Percentiles rank a stretch among this genome's conserved stretches.
Conservation (phyloP, 2,113 vertebrate genomes). For the Siphamia tubifer region DNA sequence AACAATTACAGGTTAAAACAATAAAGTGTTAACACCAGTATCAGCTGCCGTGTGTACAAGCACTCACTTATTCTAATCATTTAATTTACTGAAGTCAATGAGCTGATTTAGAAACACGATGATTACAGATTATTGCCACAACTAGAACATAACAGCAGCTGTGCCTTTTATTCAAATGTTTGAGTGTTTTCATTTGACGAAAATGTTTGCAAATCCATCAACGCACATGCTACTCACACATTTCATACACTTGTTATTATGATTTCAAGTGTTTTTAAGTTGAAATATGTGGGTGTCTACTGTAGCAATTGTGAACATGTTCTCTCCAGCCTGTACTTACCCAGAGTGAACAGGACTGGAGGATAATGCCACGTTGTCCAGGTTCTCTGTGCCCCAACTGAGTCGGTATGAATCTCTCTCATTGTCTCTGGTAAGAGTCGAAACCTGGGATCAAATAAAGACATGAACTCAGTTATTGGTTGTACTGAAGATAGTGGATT, state of each 20-base stretch:
- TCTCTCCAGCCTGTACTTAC: constrained; percentile 74
- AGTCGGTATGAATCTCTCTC: constrained; percentile 89
- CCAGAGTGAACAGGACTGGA: constrained; percentile 95
- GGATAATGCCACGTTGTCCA: constrained; percentile 96
- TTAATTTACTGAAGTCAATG: not conserved
- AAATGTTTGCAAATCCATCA: not conserved
- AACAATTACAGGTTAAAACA: too few relatives aligned
- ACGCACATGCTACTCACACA: not conserved
- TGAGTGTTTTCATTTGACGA: too few relatives aligned
- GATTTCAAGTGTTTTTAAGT: not conserved
- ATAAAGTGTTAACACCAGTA: too few relatives aligned
- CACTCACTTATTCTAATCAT: too few relatives aligned
- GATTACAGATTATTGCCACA: not conserved
- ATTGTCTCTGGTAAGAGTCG: constrained; percentile 83
- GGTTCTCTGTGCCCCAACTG: constrained; percentile 91
- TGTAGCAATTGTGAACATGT: not conserved
- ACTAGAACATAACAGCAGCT: not conserved
- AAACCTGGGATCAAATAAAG: constrained; percentile 72
- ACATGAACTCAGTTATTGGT: too few relatives aligned
- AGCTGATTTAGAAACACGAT: not conserved
- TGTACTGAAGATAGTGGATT: too few relatives aligned
- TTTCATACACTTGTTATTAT: not conserved
- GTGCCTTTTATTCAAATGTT: too few relatives aligned
- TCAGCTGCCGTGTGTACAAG: not conserved
- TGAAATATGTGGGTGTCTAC: too few relatives aligned